Conservation (phyloP, 2,113 vertebrate species). For the Tragelaphus buxtoni region DNA sequence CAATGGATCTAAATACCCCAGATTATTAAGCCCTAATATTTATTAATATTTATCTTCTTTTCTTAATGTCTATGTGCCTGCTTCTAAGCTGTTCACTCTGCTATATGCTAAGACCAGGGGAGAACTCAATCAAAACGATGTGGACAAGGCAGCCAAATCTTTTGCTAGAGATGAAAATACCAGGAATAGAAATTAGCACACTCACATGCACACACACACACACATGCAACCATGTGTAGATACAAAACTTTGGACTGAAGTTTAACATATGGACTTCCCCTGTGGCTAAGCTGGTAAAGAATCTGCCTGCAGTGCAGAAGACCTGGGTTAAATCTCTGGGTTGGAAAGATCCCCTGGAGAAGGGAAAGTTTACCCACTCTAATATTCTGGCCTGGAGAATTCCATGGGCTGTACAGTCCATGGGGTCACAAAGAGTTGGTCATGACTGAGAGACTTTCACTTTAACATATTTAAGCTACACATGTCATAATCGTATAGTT, state of each 20-base stretch:
- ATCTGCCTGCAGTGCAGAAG: fast-evolving
- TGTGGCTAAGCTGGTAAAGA: background rate
- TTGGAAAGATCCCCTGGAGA: background rate
- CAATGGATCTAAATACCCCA: background rate
- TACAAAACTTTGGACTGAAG: background rate
- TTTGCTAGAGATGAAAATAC: background rate
- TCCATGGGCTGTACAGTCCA: background rate
- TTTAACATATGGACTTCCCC: background rate
- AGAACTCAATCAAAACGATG: background rate
- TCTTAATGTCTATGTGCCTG: background rate
- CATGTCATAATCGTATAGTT: background rate
- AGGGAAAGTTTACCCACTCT: background rate
- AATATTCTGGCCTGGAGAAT: background rate
- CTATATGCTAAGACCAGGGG: background rate
- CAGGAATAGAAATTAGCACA: background rate
- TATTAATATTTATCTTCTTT: background rate
- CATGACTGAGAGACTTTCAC: background rate
- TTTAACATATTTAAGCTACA: background rate
- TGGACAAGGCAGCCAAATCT: background rate
- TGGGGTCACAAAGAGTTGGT: background rate
- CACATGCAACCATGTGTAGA: background rate
- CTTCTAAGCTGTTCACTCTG: background rate
- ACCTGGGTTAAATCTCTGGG: background rate
- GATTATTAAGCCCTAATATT: background rate
- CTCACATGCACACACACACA: background rate